Conservation (phyloP, 2,888 invertebrate species). For the Gastrophysa polygoni region DNA sequence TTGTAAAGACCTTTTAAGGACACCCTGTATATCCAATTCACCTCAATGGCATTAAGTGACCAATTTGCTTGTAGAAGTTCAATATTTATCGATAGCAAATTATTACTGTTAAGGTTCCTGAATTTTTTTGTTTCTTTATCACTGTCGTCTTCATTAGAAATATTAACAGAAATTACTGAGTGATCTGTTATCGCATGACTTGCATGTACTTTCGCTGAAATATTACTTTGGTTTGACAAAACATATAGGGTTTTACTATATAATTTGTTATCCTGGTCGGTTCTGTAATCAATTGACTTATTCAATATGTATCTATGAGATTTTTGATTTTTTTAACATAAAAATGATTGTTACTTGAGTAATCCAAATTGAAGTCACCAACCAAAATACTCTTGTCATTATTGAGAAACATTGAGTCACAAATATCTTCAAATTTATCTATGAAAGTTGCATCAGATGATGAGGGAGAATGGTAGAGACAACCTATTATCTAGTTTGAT, state of each 20-base stretch:
- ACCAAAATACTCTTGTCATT: neutral
- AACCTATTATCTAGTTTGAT: no score
- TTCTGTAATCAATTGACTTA: neutral
- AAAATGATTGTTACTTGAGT: no score
- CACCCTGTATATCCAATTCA: neutral
- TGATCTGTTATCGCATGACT: neutral
- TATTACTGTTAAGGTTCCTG: neutral
- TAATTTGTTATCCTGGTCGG: no score
- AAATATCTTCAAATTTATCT: neutral
- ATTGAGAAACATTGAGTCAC: neutral
- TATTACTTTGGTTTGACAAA: neutral
- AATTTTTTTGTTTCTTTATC: constrained; percentile 2
- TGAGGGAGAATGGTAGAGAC: neutral
- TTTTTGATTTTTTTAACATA: neutral
- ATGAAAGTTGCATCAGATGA: neutral
- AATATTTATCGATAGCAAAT: neutral
- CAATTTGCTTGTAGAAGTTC: neutral
- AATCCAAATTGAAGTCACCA: no score
- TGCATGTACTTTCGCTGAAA: neutral
- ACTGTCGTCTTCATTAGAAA: neutral
- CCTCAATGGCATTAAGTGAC: neutral
- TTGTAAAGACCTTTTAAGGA: no score
- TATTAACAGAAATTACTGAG: constrained; percentile 1
- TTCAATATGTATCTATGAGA: neutral
- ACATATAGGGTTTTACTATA: neutral